A percentile compares a stretch with the other conserved stretches of the same genome.
These are phyloP conservation scores for Tetranychus piercei DNA, from an alignment of 2,888 invertebrate genomes.

Conservation along the genomic window DNA sequence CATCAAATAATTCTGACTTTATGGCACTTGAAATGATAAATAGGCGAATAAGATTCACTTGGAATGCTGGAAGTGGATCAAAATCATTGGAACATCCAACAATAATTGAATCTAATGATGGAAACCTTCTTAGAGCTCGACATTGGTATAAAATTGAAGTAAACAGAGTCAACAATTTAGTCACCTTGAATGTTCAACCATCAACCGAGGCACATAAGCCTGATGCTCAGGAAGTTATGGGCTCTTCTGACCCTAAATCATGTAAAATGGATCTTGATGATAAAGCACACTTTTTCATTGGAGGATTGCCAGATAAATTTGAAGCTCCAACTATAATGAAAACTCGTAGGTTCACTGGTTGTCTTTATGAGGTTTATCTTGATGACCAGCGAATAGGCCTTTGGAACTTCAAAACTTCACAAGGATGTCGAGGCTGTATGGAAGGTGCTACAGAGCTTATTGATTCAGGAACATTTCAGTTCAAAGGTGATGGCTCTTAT, in stretches of 20 bases:
- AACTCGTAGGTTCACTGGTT: constrained; percentile 42
- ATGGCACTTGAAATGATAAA: constrained; percentile 54
- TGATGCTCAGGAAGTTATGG: constrained; percentile 32
- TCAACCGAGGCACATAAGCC: constrained; percentile 33
- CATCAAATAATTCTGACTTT: constrained; percentile 38
- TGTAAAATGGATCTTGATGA: constrained; percentile 42
- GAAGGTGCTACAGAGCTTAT: constrained; percentile 39
- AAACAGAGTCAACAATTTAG: constrained; percentile 46
- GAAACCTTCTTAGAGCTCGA: constrained; percentile 45
- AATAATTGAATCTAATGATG: constrained; percentile 40
- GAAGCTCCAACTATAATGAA: constrained; percentile 26
- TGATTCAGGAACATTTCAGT: constrained; percentile 35
- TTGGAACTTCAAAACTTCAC: constrained; percentile 62
- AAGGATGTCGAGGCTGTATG: constrained; percentile 55
- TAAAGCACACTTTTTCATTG: constrained; percentile 38
- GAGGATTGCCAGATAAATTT: constrained; percentile 34
- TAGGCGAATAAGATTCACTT: constrained; percentile 48
- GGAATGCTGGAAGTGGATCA: constrained; percentile 59
- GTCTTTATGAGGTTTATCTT: constrained; percentile 56
- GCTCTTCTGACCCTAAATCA: constrained; percentile 41
- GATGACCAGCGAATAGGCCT: constrained; percentile 62
- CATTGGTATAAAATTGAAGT: constrained; percentile 52
- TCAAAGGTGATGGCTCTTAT: constrained; percentile 53
- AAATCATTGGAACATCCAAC: constrained; percentile 49
- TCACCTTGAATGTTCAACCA: constrained; percentile 47